Percentiles rank a stretch among this genome's conserved stretches.
These are phyloP conservation scores for Lithophane leautieri DNA, from an alignment of 2,888 invertebrate genomes.

Conservation along the genomic window DNA sequence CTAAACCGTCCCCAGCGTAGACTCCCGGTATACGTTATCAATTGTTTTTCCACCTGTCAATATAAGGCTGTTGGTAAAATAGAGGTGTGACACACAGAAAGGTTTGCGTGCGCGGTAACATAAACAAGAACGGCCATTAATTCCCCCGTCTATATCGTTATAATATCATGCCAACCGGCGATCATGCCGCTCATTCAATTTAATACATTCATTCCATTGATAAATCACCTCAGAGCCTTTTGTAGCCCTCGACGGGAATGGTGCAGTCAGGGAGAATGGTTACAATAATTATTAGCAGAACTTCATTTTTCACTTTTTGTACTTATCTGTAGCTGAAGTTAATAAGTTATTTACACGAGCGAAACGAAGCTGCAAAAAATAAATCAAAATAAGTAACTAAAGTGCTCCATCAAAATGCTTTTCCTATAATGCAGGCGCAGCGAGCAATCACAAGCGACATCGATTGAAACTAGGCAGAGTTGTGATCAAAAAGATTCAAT, in stretches of 20 bases:
- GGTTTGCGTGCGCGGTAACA: slow-evolving; percentile 59
- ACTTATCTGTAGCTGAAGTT: not conserved
- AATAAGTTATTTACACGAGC: not conserved
- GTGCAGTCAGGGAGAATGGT: slow-evolving; percentile 6
- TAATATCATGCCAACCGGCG: slow-evolving; percentile 59
- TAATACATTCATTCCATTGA: slow-evolving; percentile 58
- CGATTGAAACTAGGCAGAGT: not conserved
- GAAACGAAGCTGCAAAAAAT: slow-evolving; percentile 1
- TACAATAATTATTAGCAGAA: slow-evolving; percentile 22
- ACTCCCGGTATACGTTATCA: not conserved
- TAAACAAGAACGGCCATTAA: slow-evolving; percentile 53
- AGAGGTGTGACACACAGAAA: slow-evolving; percentile 62
- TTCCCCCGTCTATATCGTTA: slow-evolving; percentile 42
- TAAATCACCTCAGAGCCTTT: slow-evolving; percentile 41
- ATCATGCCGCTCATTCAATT: slow-evolving; percentile 59
- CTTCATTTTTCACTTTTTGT: not conserved
- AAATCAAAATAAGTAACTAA: not conserved
- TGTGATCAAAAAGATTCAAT: slow-evolving; percentile 20
- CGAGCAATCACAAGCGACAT: not conserved
- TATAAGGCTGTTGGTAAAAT: slow-evolving; percentile 31
- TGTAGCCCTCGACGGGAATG: slow-evolving; percentile 8
- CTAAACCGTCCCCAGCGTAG: not conserved
- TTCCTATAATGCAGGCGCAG: not conserved
- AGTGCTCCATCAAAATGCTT: not conserved
- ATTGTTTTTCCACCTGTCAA: slow-evolving; percentile 26